These are phyloP conservation scores for Chlorops oryzae DNA, from an alignment of 1,140 invertebrate genomes.

Conservation along the genomic window DNA sequence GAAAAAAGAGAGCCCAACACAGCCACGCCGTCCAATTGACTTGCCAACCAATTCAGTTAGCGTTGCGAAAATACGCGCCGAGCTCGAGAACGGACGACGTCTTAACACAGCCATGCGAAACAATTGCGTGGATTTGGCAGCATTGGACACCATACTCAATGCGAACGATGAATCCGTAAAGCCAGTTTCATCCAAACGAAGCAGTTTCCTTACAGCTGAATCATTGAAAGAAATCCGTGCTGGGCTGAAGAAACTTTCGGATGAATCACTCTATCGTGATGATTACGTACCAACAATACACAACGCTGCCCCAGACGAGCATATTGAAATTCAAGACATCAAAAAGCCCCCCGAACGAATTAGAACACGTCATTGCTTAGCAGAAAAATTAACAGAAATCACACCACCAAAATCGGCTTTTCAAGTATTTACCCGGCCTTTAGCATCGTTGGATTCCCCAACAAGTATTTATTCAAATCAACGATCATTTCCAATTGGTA, in stretches of 20 bases:
- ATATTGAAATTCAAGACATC: conserved; percentile 35
- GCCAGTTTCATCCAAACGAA: conserved; percentile 23
- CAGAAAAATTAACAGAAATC: no score
- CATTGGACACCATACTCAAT: conserved; percentile 50
- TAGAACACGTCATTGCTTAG: no score
- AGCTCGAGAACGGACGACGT: conserved; percentile 50
- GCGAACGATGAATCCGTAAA: conserved; percentile 10
- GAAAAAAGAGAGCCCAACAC: conserved; percentile 22
- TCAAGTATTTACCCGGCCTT: no score
- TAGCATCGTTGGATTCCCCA: no score
- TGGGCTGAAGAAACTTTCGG: conserved; percentile 50
- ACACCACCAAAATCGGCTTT: no score
- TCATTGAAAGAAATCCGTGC: conserved; percentile 55
- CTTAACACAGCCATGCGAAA: conserved; percentile 50
- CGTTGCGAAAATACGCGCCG: conserved; percentile 51
- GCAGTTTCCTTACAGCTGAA: conserved; percentile 55
- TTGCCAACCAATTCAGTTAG: conserved; percentile 51
- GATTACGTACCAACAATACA: conserved; percentile 29
- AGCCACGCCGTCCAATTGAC: conserved; percentile 49
- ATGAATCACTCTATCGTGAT: conserved; percentile 45
- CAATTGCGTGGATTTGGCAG: conserved; percentile 50
- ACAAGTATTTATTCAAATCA: no score
- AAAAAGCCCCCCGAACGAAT: no score
- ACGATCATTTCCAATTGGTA: no score
- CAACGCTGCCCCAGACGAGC: conserved; percentile 12